A percentile compares a stretch with the other conserved stretches of the same genome.
These are phyloP conservation scores for Anas acuta DNA, from an alignment of 2,797 vertebrate species.

Conservation along the genomic window DNA sequence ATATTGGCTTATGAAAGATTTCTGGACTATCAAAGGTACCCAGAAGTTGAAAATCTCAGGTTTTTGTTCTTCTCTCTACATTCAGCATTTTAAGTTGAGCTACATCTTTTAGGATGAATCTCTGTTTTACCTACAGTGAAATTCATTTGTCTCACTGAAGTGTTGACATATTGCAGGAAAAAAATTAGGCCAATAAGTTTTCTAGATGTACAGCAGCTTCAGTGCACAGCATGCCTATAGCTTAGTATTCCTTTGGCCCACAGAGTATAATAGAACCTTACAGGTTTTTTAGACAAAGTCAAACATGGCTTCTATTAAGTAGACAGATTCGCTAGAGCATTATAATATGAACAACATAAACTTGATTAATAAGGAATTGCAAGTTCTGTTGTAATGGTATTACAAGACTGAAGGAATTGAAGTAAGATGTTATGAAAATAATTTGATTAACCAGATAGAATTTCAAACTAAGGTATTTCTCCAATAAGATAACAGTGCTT, in stretches of 20 bases:
- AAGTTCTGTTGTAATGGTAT: not conserved
- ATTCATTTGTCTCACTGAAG: not conserved
- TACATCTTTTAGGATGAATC: not conserved
- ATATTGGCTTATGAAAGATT: not conserved
- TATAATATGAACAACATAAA: not conserved
- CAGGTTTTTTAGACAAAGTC: not conserved
- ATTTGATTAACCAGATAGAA: not conserved
- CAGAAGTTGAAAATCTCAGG: not conserved
- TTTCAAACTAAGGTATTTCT: not conserved
- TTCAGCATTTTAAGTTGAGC: not conserved
- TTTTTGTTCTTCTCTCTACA: not conserved
- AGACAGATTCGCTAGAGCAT: not conserved
- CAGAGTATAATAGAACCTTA: not conserved
- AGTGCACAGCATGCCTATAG: rapidly evolving
- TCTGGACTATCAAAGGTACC: not conserved
- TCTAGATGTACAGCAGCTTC: not conserved
- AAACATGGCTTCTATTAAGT: not conserved
- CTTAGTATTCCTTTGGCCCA: not conserved
- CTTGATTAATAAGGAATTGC: not conserved
- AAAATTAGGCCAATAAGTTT: not conserved
- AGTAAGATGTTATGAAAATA: not conserved
- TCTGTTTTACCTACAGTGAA: not conserved
- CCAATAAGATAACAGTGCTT: not conserved
- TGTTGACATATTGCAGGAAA: not conserved
- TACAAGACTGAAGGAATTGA: not conserved